Base-by-base conservation (phyloP, 1,140 invertebrate genomes). In the Drosophila grimshawi region DNA sequence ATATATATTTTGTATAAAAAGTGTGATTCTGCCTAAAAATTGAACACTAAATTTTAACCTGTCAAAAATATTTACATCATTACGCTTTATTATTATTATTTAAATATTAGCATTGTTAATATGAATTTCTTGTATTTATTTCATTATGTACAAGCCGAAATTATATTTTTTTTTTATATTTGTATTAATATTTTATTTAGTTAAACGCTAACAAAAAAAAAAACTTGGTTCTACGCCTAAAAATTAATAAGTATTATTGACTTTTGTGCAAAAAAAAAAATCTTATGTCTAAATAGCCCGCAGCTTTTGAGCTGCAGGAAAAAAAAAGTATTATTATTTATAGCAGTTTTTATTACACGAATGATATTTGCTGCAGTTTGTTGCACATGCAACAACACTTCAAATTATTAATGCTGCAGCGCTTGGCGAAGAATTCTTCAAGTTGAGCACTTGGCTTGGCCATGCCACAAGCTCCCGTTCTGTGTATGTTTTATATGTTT, bases 201-300 rank as follows among this genome's bases (percentile, higher is more conserved):
- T 8, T 61, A 52, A 63, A 29, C 39, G 55, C 59, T 65, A 69
- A 60, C 45, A 49, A 70, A 74, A 77, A 79, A 76, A 73, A 74
- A 35, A 35, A 11, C 4, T 66, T 55, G 33, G 5, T 55, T 43
- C 62, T 76, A 63, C 45, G 39, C 19, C 65, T 82, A 86, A 8
- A 4, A 52, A 79, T 81, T 79, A 82, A 72, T 76, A 81, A 72
- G 75, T 78, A 79, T 86, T 86, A 86, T 81, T 71, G 77, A 78
- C 70, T 81, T 76, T 57, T 63, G 56, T 70, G 64, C 29, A 48
- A 53, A 63, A 64, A 69, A 73, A 68, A 60, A 69, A 59, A 37
- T 48, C 29, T 46, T 69, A 68, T 0, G 3, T 8, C 37, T 74
- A 74, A 55, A 37, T 52, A 45, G 72, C 72, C 72, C 10, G 10